Evolutionary conservation across 2,888 invertebrate species (phyloP), one percentile per base, ranked within the genome.

Genomic region (Parnassius glacialis): DNA sequence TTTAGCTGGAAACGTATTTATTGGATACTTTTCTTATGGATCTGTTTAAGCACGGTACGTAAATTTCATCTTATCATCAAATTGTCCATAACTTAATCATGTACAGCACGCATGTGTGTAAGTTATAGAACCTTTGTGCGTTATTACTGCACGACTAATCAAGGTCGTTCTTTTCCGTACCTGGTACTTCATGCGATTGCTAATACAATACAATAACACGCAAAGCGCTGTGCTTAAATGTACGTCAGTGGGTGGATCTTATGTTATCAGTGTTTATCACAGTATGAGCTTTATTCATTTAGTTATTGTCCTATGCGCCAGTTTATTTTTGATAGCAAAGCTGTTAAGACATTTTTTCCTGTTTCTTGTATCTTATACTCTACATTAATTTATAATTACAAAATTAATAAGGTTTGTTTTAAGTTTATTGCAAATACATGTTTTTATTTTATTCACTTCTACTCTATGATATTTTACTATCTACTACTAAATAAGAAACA

Each of bases 131-230:
- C 75, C 72, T 74, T 73, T 70, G 65, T 64, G 67, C 68, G 67
- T 71, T 74, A 73, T 79, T 80, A 78, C 78, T 79, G 80, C 81
- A 85, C 84, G 80, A 81, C 77, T 70, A 74, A 80, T 80, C 90
- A 90, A 91, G 90, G 90, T 85, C 90, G 90, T 81, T 74, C 76
- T 74, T 70, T 71, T 69, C 72, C 78, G 90, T 91, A 79, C 89
- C 90, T 81, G 90, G 88, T 76, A 88, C 89, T 69, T 75, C 65
- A 20, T 41, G 20, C 57, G 47, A 56, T 56, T 73, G 73, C 34
- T 74, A 65, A 65, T 62, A 50, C 16, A 55, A 59, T 65, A 34
- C 34, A 63, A 69, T 68, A 67, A 69, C 68, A 73, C 69, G 72
- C 74, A 68, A 71, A 74, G 69, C 69, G 62, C 70, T 74, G 72